A percentile compares a stretch with the other conserved stretches of the same genome.
These are phyloP conservation scores for Harlomillsia oculata DNA, from an alignment of 1,140 invertebrate species.

Conservation along the genomic window DNA sequence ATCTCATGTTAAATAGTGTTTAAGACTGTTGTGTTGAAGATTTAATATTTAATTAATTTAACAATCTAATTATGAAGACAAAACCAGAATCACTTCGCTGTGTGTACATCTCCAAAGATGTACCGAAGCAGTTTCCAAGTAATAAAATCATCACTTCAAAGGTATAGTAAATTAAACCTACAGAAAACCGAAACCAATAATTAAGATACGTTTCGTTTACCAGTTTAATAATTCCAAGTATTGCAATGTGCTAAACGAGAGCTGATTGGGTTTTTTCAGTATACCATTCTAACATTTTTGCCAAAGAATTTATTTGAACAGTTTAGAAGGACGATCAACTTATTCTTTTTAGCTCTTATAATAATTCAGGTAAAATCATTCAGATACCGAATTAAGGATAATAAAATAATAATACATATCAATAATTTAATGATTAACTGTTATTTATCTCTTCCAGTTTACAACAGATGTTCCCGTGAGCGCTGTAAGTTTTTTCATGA, in stretches of 20 bases:
- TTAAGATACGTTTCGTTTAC: neutral
- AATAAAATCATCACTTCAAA: conserved; percentile 4
- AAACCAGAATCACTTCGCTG: too few species aligned
- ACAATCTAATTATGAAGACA: too few species aligned
- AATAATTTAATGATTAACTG: neutral
- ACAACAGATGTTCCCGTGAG: conserved; percentile 60
- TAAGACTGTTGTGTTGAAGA: neutral
- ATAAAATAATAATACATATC: neutral
- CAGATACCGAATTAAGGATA: neutral
- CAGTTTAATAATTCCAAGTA: neutral
- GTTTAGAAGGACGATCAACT: conserved; percentile 72
- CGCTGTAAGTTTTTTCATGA: conserved; percentile 45
- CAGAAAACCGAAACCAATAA: neutral
- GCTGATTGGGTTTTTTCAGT: neutral
- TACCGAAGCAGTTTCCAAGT: neutral
- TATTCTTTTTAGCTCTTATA: conserved; percentile 67
- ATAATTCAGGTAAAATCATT: conserved; percentile 54
- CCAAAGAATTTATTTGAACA: conserved; percentile 78
- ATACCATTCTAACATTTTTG: conserved; percentile 51
- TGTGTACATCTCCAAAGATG: too few species aligned
- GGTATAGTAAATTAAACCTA: neutral
- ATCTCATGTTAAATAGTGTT: too few species aligned
- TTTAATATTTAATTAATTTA: too few species aligned
- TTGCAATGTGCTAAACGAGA: neutral
- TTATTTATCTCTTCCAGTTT: neutral